Conservation (phyloP, 2,888 invertebrate species). For the Chrysina gloriosa region DNA sequence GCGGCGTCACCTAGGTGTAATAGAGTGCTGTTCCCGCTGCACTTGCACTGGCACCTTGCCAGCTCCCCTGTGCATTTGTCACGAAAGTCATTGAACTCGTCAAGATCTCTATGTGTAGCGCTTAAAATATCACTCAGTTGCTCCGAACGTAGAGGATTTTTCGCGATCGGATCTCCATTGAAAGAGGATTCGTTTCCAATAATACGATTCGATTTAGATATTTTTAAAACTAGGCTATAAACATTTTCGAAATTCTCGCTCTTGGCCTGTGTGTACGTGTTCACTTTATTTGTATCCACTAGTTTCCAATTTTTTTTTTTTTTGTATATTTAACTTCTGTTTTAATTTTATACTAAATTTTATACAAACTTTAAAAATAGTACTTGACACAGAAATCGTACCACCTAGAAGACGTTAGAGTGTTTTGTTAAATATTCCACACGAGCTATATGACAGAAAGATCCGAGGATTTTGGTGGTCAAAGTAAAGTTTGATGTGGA, state of each 20-base stretch:
- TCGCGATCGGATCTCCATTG: slow-evolving; percentile 32
- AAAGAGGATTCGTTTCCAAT: slow-evolving; percentile 39
- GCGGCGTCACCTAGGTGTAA: slow-evolving; percentile 25
- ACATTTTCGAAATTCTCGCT: slow-evolving; percentile 17
- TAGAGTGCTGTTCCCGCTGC: slow-evolving; percentile 41
- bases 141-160: slow-evolving; percentile 33
- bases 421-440: too few species aligned
- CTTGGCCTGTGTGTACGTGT: not conserved
- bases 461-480: too few species aligned
- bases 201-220: slow-evolving; percentile 37
- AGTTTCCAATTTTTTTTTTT: not conserved
- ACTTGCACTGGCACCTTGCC: slow-evolving; percentile 49
- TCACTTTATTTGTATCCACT: too few species aligned
- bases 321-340: not conserved
- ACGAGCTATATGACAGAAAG: too few species aligned
- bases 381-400: too few species aligned
- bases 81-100: slow-evolving; percentile 47
- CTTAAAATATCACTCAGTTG: slow-evolving; percentile 40
- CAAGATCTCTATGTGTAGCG: slow-evolving; percentile 39
- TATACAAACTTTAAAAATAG: too few species aligned
- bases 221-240: slow-evolving; percentile 38
- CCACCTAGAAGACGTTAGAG: too few species aligned
- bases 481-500: too few species aligned
- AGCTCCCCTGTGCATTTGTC: slow-evolving; percentile 45
- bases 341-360: too few species aligned